Evolutionary conservation across 2,888 invertebrate species (phyloP), one percentile per base, ranked within the genome.

Genomic region (Linnaemya tessellans): DNA sequence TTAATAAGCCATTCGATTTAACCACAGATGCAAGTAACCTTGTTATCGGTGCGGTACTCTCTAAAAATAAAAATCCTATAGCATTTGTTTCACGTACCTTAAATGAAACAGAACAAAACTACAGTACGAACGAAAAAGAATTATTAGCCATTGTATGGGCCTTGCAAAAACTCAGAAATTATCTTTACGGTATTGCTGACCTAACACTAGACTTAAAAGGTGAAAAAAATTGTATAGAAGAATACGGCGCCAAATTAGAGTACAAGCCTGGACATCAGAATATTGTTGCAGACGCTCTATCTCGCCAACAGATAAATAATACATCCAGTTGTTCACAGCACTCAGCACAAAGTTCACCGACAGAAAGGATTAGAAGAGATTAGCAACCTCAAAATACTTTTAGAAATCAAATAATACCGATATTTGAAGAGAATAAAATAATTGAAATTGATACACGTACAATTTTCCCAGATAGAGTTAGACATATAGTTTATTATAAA

Each of bases 331-430:
- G n/a, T n/a, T n/a, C n/a, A n/a, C n/a, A n/a, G n/a, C n/a, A n/a
- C n/a, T n/a, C n/a, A n/a, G n/a, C n/a, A n/a, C n/a, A n/a, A n/a
- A n/a, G n/a, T n/a, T 11, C 10, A 35, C 35, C 18, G n/a, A 38
- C 35, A 1, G 38, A n/a, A 35, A 35, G 41, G 20, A 41, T 62
- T 30, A 62, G 38, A 38, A n/a, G 5, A 58, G 35, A 35, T n/a
- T 35, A 35, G 35, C 30, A 58, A 30, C n/a, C 35, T 35, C 9
- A 35, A 35, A 58, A 58, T 58, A 18, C 5, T 35, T 58, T 58
- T 58, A 30, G 35, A 30, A 58, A 58, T 38, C 62, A 62, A 62
- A 62, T n/a, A n/a, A n/a, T n/a, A n/a, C n/a, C n/a, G n/a, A n/a
- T n/a, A n/a, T 62, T 38, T 62, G 38, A 62, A 41, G 41, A 35